Base-by-base conservation (phyloP, 2,113 vertebrate species). In the Neoarius graeffei region DNA sequence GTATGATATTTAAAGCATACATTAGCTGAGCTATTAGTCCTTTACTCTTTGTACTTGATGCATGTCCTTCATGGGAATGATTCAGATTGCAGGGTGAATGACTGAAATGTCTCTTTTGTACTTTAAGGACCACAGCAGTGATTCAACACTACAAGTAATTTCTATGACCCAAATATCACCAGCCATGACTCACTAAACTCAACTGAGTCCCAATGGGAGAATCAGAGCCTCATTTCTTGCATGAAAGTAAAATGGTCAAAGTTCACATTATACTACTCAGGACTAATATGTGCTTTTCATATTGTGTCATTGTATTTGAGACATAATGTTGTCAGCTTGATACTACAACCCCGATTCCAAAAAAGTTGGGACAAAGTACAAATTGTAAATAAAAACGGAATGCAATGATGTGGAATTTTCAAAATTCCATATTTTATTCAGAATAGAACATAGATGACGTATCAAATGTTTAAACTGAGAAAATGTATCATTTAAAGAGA, bases 151-250 rank as follows among this genome's bases (percentile, higher is more conserved):
- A 64, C 66, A 74, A 87, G 69, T 82, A 9, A 76, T 90, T 85
- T 56, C 66, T 83, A 64, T 83, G 88, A 88, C 71, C 83, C 79
- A 91, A 73, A 89, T 85, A 86, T 73, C 42, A 88, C 23, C 62
- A 86, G 62, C 48, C 8, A 57, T 83, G 88, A 87, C 66, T 87
- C 85, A 83, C 76, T 85, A 81, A 87, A 85, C 66, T 80, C 64
- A 88, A 67, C 64, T 85, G 9, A 86, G 64, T 81, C 27, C 54
- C 73, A 76, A 35, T 76, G 50, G 57, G 82, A 82, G 85, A 81
- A 89, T 77, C 59, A 87, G 69, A 84, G 74, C 64, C 77, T 90
- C n/a, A 54, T 69, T 60, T 86, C 80, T 80, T 79, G 30, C 81
- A 86, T 67, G 15, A 83, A 81, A 85, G 20, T 64, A 15, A 77